phyloP scores from a whole-genome alignment of 2,888 invertebrate species.

The Drosophila neotestacea region DNA sequence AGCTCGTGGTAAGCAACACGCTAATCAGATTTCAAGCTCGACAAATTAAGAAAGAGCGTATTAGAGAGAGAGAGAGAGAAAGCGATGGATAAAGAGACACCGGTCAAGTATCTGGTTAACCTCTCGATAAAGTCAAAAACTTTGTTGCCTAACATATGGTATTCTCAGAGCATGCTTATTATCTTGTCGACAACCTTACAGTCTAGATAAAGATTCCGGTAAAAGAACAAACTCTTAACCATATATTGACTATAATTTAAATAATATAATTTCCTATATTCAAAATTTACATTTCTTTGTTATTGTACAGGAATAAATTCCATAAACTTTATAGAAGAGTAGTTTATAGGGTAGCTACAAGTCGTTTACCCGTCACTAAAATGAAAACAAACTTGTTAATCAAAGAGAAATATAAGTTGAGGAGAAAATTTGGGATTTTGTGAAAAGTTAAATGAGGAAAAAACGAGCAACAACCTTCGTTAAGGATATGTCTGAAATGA shows the following conservation, averaged over 20 bases:
- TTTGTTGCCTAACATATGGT: too few species aligned
- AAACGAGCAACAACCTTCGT: background rate
- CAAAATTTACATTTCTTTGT: too few species aligned
- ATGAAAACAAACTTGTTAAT: background rate
- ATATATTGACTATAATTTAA: too few species aligned
- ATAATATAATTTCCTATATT: too few species aligned
- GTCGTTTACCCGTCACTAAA: background rate
- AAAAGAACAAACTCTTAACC: too few species aligned
- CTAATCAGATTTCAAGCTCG: conserved; percentile 11
- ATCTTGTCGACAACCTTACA: too few species aligned
- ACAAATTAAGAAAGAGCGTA: background rate
- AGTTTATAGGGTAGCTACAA: background rate
- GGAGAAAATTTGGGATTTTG: background rate
- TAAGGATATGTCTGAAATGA: background rate
- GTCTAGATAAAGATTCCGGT: too few species aligned
- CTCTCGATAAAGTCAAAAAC: background rate
- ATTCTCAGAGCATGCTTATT: too few species aligned
- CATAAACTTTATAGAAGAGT: too few species aligned
- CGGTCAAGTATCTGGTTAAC: background rate
- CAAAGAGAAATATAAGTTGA: background rate
- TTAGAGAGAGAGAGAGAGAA: background rate
- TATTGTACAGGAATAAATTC: too few species aligned
- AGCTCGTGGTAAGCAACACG: conserved; percentile 5
- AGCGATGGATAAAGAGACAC: background rate
- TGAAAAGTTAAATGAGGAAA: conserved; percentile 4